These are phyloP conservation scores for Aphyosemion australe DNA, from an alignment of 2,113 vertebrate species.

Conservation along the genomic window DNA sequence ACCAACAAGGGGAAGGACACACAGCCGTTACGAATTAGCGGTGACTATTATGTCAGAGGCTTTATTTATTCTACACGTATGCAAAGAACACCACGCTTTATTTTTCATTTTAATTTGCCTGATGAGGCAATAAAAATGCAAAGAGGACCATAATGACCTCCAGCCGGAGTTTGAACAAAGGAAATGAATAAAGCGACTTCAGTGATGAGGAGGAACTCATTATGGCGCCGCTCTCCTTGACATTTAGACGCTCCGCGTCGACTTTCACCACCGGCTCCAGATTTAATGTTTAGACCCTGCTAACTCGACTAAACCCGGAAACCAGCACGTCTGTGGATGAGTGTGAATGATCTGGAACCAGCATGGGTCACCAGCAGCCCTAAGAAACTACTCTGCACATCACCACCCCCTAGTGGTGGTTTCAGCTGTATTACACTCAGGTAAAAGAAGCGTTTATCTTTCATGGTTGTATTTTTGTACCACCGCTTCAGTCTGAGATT, in stretches of 20 bases:
- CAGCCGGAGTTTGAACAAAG: constrained; percentile 26
- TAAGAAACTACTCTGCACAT: too few species aligned
- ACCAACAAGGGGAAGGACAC: constrained; percentile 33
- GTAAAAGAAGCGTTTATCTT: too few species aligned
- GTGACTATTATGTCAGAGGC: constrained; percentile 19
- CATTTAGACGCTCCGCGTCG: background rate
- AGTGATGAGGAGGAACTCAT: constrained; percentile 34
- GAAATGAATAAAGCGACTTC: constrained; percentile 9
- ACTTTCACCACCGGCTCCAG: constrained; percentile 4
- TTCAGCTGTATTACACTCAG: too few species aligned
- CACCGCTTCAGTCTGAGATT: too few species aligned
- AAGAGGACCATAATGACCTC: constrained; percentile 34
- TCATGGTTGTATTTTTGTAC: too few species aligned
- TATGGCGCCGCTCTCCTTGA: constrained; percentile 15
- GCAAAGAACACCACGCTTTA: constrained; percentile 8
- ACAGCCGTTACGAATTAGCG: constrained; percentile 27
- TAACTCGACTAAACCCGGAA: constrained; percentile 24
- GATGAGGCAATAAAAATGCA: constrained; percentile 43
- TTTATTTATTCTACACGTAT: constrained; percentile 18
- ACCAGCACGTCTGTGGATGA: background rate
- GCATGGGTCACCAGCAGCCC: too few species aligned
- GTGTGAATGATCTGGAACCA: too few species aligned
- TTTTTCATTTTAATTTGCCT: constrained; percentile 29
- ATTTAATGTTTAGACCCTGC: constrained; percentile 20
- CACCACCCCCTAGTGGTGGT: too few species aligned